A percentile compares a stretch with the other conserved stretches of the same genome.
Evolutionary conservation across 2,113 vertebrate genomes (phyloP).

Genomic region (Cyprinodon brontotheroides): DNA sequence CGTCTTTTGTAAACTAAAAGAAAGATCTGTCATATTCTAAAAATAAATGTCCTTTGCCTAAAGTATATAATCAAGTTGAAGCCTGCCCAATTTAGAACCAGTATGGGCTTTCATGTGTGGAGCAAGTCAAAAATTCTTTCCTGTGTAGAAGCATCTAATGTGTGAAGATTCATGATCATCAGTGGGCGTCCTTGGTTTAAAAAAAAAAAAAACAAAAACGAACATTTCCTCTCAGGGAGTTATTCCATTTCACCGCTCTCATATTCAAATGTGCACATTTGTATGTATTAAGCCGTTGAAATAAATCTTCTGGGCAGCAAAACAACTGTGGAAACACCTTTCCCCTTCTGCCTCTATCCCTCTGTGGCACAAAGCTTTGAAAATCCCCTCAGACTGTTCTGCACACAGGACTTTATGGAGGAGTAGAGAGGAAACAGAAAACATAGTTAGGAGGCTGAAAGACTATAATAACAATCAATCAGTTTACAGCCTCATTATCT

Average conservation of each 20-base stretch:
- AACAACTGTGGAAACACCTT: constrained; percentile 20
- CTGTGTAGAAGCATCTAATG: constrained; percentile 25
- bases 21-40: constrained; percentile 17
- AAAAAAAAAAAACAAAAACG: neutral
- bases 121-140: constrained; percentile 16
- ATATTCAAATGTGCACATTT: constrained; percentile 27
- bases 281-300: constrained; percentile 11
- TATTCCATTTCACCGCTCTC: constrained; percentile 14
- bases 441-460: constrained; percentile 5
- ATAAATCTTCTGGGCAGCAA: constrained; percentile 26
- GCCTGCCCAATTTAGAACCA: constrained; percentile 8
- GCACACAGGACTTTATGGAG: constrained; percentile 1
- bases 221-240: constrained; percentile 8
- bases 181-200: constrained; percentile 26
- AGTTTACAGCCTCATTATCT: constrained; percentile 45
- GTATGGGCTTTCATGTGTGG: neutral
- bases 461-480: constrained; percentile 42
- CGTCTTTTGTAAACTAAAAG: constrained; percentile 9
- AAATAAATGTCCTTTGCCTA: neutral
- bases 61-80: constrained; percentile 16
- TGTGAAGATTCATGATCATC: constrained; percentile 38
- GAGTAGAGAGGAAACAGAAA: neutral
- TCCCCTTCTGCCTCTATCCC: constrained; percentile 2
- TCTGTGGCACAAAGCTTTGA: constrained; percentile 27
- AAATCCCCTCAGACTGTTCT: constrained; percentile 14